Base-by-base conservation (phyloP, 1,140 invertebrate species). In the Lepidostoma basale region DNA sequence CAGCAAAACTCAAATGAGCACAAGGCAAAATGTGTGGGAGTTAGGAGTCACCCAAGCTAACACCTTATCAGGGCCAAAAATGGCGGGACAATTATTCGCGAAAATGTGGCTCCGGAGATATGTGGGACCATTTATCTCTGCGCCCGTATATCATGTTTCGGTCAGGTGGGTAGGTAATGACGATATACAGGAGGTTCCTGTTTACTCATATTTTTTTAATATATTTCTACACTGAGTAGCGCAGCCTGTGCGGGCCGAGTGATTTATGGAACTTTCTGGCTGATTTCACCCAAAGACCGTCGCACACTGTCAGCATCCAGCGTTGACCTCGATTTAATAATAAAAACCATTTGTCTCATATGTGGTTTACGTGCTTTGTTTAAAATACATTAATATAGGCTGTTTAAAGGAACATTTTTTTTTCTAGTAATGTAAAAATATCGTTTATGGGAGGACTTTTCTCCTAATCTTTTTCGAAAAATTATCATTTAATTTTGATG, bases 191-290 rank as follows among this genome's bases (percentile, higher is more conserved):
- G 23, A 20, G 25, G 12, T 22, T 49, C 45, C 45, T 49, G 45
- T 49, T 47, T 47, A 47, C 44, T 47, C 44, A 47, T 47, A 47
- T 47, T 49, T 49, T 49, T 25, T 22, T n/a, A 49, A 49, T 49
- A 49, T 26, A 26, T 26, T 23, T 12, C 10, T 3, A 18, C 9
- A 36, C 33, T n/a, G 33, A 12, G 14, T 36, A 9, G 33, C 33
- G 33, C 9, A 5, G 33, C 5, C 5, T 12, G 33, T 12, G 9
- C 33, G 5, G 33, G 9, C 14, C 9, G 33, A n/a, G 14, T 36
- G 33, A 36, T 36, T 36, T 36, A 36, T n/a, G 33, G 33, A n/a
- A 9, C 33, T 12, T 36, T 36, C 14, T 5, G 33, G 33, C 14
- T 36, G 33, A 36, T 36, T 36, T 36, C 33, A 36, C 33, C 33